Conservation (phyloP, 2,113 vertebrate species). For the Lophochroa leadbeateri region DNA sequence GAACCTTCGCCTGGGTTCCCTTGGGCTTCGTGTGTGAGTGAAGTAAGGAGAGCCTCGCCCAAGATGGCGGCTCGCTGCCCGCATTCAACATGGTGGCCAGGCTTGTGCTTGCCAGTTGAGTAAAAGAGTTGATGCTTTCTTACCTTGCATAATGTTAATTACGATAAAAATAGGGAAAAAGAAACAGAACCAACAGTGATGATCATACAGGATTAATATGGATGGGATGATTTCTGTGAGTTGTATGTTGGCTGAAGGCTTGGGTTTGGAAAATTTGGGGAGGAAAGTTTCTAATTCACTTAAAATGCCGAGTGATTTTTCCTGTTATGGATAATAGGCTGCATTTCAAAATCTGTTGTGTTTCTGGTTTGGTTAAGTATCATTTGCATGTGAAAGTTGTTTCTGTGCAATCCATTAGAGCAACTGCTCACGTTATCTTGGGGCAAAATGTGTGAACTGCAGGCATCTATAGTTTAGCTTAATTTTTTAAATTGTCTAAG, state of each 20-base stretch:
- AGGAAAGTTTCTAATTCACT: not conserved
- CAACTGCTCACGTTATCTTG: not conserved
- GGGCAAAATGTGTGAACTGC: not conserved
- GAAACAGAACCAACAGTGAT: not conserved
- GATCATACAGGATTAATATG: accelerated
- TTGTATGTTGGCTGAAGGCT: not conserved
- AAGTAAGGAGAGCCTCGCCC: not conserved
- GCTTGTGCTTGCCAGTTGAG: accelerated
- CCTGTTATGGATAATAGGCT: not conserved
- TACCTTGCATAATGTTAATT: not conserved
- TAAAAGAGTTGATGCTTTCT: accelerated
- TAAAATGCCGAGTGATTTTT: not conserved
- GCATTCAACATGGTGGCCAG: accelerated
- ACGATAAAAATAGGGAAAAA: not conserved
- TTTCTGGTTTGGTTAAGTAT: not conserved
- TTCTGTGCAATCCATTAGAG: not conserved
- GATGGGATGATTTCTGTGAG: not conserved
- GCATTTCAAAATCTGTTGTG: not conserved
- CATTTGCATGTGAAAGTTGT: not conserved
- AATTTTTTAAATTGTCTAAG: not conserved
- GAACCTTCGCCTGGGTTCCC: accelerated
- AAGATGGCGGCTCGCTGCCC: not conserved
- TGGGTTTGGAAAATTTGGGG: not conserved
- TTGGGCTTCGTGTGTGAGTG: not conserved
- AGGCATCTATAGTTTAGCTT: not conserved